Base-by-base conservation (phyloP, 2,113 vertebrate species). In the Catharus bicknelli region DNA sequence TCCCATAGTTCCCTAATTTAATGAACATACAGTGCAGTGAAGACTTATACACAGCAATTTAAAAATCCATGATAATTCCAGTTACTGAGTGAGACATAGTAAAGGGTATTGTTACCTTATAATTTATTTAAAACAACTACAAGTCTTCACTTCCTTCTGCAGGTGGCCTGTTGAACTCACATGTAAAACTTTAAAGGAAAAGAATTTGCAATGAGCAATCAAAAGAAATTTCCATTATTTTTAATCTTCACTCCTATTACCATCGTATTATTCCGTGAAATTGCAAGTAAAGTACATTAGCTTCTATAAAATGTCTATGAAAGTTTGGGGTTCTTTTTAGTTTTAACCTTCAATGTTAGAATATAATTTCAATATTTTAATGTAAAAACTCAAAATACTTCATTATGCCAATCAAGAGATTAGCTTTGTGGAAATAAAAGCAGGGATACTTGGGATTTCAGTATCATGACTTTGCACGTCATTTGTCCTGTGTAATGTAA, bases 261-360 rank as follows among this genome's bases (percentile, higher is more conserved):
- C 6, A 45, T 22, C 0, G 0, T 57, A 18, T 64, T 76, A 83
- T 47, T 34, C 22, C 0, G 0, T 75, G 51, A 85, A 95, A 74
- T 72, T 87, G 32, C 20, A 93, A 86, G 32, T 66, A 66, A 88
- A 2, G 16, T 10, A 51, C 11, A 51, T 79, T 59, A 78, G 11
- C 6, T 34, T 79, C 42, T 80, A n/a, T 40, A 9, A 54, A 87
- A 82, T 9, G 3, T 48, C 32, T 68, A 25, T 1, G 7, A 53
- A 79, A 40, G 3, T 40, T 23, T 36, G 25, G 20, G 48, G 20
- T 5, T 43, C 34, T 23, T 58, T 48, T 63, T 79, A 5, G 2
- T 43, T 75, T 78, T 45, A 79, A 61, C 26, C n/a, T 20, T 53
- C 6, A 36, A 59, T 30, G 4, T 69, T 83, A 61, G 23, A 76